phyloP scores from a whole-genome alignment of 2,888 invertebrate genomes.

The Mythimna ferrago region DNA sequence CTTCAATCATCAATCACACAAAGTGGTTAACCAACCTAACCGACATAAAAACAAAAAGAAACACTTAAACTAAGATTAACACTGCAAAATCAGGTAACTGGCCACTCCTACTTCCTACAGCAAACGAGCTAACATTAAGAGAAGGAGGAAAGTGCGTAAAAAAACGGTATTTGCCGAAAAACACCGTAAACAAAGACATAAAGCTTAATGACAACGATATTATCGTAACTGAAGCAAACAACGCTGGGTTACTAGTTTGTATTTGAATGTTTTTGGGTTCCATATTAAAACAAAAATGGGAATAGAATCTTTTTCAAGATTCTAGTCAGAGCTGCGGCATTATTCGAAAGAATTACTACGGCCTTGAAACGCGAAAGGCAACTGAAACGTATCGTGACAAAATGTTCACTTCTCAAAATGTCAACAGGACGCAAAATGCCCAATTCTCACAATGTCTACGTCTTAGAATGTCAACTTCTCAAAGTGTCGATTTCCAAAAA shows the following conservation, averaged over 20 bases:
- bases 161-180: constrained; percentile 55
- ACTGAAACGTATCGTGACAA: too few species aligned
- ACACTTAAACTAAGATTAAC: constrained; percentile 30
- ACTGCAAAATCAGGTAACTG: constrained; percentile 30
- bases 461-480: too few species aligned
- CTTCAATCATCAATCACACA: neutral
- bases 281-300: neutral
- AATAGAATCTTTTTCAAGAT: neutral
- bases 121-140: constrained; percentile 33
- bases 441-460: too few species aligned
- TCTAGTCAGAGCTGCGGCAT: too few species aligned
- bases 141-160: constrained; percentile 47
- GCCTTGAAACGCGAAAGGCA: too few species aligned
- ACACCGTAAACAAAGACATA: constrained; percentile 70
- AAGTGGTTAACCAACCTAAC: neutral
- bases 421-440: too few species aligned
- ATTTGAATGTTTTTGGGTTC: constrained; percentile 33
- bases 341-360: too few species aligned
- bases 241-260: constrained; percentile 47
- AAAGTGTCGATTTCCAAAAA: too few species aligned
- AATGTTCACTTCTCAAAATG: too few species aligned
- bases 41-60: constrained; percentile 2
- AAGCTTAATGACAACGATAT: constrained; percentile 70
- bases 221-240: constrained; percentile 63
- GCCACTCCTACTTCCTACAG: constrained; percentile 39